A percentile compares a stretch with the other conserved stretches of the same genome.
phyloP scores from a whole-genome alignment of 2,888 invertebrate species.

The Thysanoteuthis rhombus region DNA sequence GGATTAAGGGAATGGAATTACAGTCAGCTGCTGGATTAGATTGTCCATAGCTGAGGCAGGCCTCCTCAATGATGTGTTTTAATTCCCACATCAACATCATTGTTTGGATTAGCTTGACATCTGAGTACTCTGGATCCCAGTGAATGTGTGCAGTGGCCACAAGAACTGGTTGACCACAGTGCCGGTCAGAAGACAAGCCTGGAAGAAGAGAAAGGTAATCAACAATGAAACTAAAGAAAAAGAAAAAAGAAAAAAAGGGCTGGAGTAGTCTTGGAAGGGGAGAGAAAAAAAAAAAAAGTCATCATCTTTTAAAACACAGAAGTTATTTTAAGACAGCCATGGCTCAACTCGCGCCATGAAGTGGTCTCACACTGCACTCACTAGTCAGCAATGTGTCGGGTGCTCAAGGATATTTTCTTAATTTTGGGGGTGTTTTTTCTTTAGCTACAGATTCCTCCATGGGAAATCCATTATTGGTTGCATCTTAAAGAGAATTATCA shows the following conservation, averaged over 20 bases:
- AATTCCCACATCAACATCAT: constrained; percentile 98
- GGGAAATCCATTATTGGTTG: too few relatives aligned
- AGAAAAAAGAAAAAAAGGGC: neutral
- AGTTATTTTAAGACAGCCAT: too few relatives aligned
- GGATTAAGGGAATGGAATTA: constrained; percentile 85
- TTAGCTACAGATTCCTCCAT: too few relatives aligned
- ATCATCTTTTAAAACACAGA: too few relatives aligned
- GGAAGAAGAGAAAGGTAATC: neutral
- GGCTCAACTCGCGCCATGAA: too few relatives aligned
- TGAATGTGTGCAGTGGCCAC: constrained; percentile 99
- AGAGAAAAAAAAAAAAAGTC: too few relatives aligned
- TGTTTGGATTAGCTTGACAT: constrained; percentile 98
- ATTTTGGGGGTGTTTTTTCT: too few relatives aligned
- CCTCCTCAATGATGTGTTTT: constrained; percentile 73
- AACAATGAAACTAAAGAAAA: neutral
- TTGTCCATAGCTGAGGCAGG: constrained; percentile 41
- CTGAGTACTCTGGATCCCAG: constrained; percentile 99
- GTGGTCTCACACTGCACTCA: too few relatives aligned
- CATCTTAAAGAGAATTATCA: too few relatives aligned
- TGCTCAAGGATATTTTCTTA: too few relatives aligned
- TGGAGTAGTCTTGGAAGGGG: too few relatives aligned
- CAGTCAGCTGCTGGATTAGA: constrained; percentile 45
- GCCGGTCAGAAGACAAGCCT: constrained; percentile 78
- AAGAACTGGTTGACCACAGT: constrained; percentile 73
- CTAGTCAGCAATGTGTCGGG: too few relatives aligned